Evolutionary conservation across 2,113 vertebrate species (phyloP).

Genomic region (Hipposideros armiger): DNA sequence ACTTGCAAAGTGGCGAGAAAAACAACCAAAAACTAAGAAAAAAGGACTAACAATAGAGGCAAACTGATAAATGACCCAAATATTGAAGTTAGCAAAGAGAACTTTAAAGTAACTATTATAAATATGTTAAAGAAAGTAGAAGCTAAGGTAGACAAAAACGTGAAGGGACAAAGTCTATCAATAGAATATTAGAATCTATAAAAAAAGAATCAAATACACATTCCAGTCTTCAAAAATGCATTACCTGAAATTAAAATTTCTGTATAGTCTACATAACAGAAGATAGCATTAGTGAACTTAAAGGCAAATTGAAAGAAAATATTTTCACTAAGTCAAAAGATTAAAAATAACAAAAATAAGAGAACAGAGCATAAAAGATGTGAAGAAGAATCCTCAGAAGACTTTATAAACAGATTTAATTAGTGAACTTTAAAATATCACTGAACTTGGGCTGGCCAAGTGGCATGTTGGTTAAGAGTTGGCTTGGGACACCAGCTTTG

Average conservation of each 20-base stretch:
- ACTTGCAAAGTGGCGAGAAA: neutral
- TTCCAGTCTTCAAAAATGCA: neutral
- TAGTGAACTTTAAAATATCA: neutral
- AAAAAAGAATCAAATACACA: neutral
- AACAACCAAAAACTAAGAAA: neutral
- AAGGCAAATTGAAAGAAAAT: neutral
- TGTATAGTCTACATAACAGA: neutral
- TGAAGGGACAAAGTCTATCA: neutral
- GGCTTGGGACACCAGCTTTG: no score
- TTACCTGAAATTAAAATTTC: neutral
- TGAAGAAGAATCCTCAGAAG: neutral
- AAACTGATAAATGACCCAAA: neutral
- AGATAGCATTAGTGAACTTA: neutral
- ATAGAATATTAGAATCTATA: neutral
- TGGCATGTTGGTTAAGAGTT: no score
- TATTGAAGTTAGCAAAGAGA: neutral
- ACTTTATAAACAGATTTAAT: neutral
- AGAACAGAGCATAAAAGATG: neutral
- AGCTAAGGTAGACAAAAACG: neutral
- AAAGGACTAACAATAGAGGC: neutral
- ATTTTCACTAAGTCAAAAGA: neutral
- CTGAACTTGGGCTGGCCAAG: neutral
- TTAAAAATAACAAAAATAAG: neutral
- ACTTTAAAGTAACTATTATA: neutral
- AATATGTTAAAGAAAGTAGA: neutral